Percentiles rank a stretch among this genome's conserved stretches.
phyloP scores from a whole-genome alignment of 1,140 invertebrate species.

The Lysiphlebus fabarum region DNA sequence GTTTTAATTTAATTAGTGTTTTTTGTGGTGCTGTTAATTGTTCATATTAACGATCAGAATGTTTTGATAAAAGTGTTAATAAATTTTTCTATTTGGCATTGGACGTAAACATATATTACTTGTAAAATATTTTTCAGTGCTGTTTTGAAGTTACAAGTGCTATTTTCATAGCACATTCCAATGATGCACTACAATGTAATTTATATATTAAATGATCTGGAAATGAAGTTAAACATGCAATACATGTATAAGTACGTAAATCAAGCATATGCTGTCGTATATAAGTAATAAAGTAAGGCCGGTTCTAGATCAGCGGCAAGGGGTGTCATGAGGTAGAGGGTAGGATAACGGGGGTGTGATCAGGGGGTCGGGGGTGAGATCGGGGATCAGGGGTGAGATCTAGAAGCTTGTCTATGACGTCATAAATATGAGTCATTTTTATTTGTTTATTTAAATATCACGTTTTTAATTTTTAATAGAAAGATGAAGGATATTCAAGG shows the following conservation, averaged over 20 bases:
- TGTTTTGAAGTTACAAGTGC: slow-evolving; percentile 45
- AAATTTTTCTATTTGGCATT: slow-evolving; percentile 42
- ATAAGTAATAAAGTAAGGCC: too few species aligned
- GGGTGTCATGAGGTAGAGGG: too few species aligned
- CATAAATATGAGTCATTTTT: too few species aligned
- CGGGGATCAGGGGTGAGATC: too few species aligned
- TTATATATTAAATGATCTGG: slow-evolving; percentile 47
- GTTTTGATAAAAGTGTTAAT: slow-evolving; percentile 41
- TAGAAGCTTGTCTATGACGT: too few species aligned
- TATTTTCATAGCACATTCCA: slow-evolving; percentile 53
- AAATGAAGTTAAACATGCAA: slow-evolving; percentile 50
- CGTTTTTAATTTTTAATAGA: too few species aligned
- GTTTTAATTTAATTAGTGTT: slow-evolving; percentile 33
- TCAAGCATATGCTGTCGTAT: slow-evolving; percentile 50
- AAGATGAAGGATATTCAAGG: too few species aligned
- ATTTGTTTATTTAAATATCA: too few species aligned
- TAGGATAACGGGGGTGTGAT: too few species aligned
- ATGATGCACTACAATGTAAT: slow-evolving; percentile 45
- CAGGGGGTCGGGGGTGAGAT: too few species aligned
- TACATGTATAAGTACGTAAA: slow-evolving; percentile 46
- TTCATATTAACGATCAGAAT: slow-evolving; percentile 43
- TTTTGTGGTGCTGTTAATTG: slow-evolving; percentile 27
- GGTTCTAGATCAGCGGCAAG: too few species aligned
- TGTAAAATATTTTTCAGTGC: slow-evolving; percentile 49
- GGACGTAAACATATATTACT: slow-evolving; percentile 52